Percentiles rank a stretch among this genome's conserved stretches.
Conservation (phyloP, 2,113 vertebrate genomes). For the Sinosuthora webbiana region DNA sequence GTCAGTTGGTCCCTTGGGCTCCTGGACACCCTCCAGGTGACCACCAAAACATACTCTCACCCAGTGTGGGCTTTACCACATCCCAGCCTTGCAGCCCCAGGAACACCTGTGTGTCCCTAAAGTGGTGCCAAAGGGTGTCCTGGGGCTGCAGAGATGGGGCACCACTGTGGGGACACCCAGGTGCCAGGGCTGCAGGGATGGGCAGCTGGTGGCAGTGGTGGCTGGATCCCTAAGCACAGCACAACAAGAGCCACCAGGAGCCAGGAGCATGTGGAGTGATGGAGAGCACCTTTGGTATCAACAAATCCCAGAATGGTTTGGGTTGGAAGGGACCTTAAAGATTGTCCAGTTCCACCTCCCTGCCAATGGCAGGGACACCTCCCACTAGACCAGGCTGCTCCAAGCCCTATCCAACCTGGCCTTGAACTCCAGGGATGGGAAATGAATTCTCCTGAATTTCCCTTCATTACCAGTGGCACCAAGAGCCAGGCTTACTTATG, state of each 20-base stretch:
- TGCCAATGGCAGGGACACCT: neutral
- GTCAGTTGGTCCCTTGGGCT: neutral
- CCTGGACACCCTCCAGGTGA: neutral
- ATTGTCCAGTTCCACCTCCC: neutral
- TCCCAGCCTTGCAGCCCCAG: neutral
- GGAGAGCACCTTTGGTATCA: neutral
- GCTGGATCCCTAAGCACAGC: neutral
- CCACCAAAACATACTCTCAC: neutral
- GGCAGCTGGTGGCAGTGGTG: neutral
- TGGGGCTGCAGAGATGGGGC: neutral
- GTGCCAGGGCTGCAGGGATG: fast-evolving
- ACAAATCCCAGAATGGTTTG: fast-evolving
- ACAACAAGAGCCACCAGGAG: neutral
- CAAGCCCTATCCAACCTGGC: neutral
- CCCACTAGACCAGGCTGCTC: neutral
- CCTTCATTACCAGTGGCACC: fast-evolving
- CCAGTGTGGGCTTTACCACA: neutral
- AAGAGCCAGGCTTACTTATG: neutral
- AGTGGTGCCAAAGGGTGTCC: neutral
- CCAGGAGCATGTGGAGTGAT: neutral
- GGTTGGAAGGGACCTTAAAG: neutral
- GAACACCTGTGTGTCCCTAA: neutral
- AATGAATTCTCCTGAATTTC: neutral
- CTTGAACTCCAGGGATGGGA: neutral
- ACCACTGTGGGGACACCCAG: neutral